Conservation (phyloP, 1,140 invertebrate genomes). For the Lepidostoma basale region DNA sequence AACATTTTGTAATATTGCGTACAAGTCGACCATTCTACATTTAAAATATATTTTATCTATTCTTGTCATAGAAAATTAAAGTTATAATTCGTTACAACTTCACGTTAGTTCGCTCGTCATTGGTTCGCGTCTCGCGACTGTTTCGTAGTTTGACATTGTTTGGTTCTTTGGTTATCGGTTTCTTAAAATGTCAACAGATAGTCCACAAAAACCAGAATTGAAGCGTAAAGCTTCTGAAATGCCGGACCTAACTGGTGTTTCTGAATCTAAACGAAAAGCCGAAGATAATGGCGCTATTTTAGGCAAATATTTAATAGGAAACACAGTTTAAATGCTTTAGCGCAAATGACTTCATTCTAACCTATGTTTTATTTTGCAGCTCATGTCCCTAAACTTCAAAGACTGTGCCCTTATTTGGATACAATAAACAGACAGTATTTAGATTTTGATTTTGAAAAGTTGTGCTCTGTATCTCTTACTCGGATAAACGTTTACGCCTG, state of each 20-base stretch:
- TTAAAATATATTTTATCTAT: no score
- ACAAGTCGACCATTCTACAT: no score
- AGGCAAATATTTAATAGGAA: background rate
- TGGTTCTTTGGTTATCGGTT: no score
- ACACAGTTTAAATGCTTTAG: background rate
- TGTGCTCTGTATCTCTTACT: conserved; percentile 97
- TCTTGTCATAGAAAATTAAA: no score
- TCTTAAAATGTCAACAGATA: conserved; percentile 8
- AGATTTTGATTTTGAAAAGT: conserved; percentile 99
- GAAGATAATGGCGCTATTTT: background rate
- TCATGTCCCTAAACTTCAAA: conserved; percentile 53
- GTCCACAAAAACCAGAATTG: background rate
- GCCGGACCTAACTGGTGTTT: background rate
- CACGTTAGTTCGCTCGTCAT: no score
- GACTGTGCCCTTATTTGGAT: conserved; percentile 90
- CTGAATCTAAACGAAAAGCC: conserved; percentile 11
- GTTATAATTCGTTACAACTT: no score
- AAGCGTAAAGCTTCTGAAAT: conserved; percentile 19
- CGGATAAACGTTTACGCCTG: conserved; percentile 99
- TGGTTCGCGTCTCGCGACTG: no score
- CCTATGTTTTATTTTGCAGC: conserved; percentile 42
- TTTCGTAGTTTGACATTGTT: no score
- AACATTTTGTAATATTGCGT: no score
- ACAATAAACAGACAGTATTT: conserved; percentile 96
- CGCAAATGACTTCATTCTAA: background rate